Percentiles rank a stretch among this genome's conserved stretches.
Evolutionary conservation across 2,113 vertebrate species (phyloP).

Genomic region (Notarius quadriscutis): DNA sequence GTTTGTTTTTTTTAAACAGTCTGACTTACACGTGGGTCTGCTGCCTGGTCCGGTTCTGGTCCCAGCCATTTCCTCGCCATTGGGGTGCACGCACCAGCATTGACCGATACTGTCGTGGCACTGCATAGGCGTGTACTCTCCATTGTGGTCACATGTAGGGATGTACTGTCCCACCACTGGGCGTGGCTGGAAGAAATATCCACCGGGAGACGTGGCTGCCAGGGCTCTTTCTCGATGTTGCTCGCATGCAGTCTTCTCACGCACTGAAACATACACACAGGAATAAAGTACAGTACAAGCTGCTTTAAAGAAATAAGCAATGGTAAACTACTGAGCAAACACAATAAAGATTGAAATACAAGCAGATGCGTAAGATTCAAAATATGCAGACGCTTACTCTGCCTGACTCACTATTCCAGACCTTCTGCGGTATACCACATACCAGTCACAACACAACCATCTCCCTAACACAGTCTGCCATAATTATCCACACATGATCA

Average conservation of each 20-base stretch:
- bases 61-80: slow-evolving; percentile 84
- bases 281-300: not conserved
- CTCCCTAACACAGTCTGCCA: not conserved
- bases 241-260: slow-evolving; percentile 81
- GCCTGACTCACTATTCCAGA: not conserved
- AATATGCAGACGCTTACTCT: not conserved
- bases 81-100: slow-evolving; percentile 90
- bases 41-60: slow-evolving; percentile 74
- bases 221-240: slow-evolving; percentile 69
- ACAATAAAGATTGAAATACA: not conserved
- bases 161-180: slow-evolving; percentile 68
- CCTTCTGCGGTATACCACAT: slow-evolving; percentile 8
- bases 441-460: slow-evolving; percentile 17
- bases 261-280: slow-evolving; percentile 60
- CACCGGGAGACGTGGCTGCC: slow-evolving; percentile 33
- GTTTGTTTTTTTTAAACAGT: not conserved
- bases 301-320: not conserved
- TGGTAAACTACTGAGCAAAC: not conserved
- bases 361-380: not conserved
- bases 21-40: slow-evolving; percentile 84
- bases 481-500: not conserved
- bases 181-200: slow-evolving; percentile 54
- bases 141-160: slow-evolving; percentile 82
- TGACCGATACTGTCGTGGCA: slow-evolving; percentile 81
- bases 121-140: slow-evolving; percentile 82